phyloP scores from a whole-genome alignment of 2,113 vertebrate species.

The Sinosuthora webbiana region DNA sequence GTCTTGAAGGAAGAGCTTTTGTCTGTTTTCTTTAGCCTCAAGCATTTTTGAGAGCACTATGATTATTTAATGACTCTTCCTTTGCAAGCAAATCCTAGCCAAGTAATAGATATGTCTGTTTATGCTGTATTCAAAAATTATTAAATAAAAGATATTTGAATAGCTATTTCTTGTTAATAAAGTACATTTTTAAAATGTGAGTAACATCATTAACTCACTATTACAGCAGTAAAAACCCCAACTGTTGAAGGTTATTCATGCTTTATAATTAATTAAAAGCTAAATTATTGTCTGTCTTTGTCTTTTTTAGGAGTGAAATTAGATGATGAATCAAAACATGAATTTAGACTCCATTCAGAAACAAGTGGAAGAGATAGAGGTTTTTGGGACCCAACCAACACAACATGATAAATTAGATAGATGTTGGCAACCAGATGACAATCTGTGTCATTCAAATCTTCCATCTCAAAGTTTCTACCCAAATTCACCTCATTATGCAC shows the following conservation, averaged over 20 bases:
- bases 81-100: not conserved
- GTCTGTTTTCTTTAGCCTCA: not conserved
- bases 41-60: not conserved
- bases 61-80: not conserved
- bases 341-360: slow-evolving; percentile 38
- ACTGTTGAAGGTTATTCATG: not conserved
- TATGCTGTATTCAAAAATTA: not conserved
- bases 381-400: not conserved
- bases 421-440: not conserved
- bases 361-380: slow-evolving; percentile 29
- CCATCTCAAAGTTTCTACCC: not conserved
- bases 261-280: not conserved
- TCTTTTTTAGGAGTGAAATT: slow-evolving; percentile 27
- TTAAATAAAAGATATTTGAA: not conserved
- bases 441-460: not conserved
- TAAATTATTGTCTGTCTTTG: not conserved
- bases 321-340: not conserved
- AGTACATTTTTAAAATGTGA: not conserved
- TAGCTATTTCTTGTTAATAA: not conserved
- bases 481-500: not conserved
- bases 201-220: not conserved
- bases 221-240: not conserved
- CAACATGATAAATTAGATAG: not conserved
- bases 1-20: not conserved
- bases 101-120: not conserved